Evolutionary conservation across 2,113 vertebrate genomes (phyloP).

Genomic region (Notothenia coriiceps): DNA sequence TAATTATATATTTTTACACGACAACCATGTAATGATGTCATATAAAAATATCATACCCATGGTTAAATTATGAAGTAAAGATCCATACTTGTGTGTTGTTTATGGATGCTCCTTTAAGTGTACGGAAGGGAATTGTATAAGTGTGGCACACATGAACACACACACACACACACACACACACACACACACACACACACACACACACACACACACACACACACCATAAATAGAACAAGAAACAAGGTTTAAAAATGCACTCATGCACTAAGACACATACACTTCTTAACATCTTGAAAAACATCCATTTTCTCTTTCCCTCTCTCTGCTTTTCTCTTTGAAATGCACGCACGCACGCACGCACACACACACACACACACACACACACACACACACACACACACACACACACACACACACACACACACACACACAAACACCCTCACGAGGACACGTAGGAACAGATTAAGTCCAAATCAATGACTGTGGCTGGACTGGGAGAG

Average conservation of each 20-base stretch:
- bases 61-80: constrained; percentile 16
- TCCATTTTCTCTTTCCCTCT: not conserved
- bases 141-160: not conserved
- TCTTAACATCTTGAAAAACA: constrained; percentile 43
- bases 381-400: constrained; percentile 25
- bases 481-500: constrained; percentile 85
- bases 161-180: constrained; percentile 14
- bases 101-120: not conserved
- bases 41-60: not conserved
- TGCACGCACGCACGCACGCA: constrained; percentile 11
- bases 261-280: constrained; percentile 38
- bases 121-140: constrained; percentile 7
- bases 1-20: no score
- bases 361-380: constrained; percentile 47
- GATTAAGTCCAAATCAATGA: constrained; percentile 90
- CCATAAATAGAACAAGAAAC: not conserved
- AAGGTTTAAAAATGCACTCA: constrained; percentile 34
- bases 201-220: constrained; percentile 16
- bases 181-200: constrained; percentile 22
- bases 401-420: constrained; percentile 17
- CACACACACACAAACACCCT: constrained; percentile 39
- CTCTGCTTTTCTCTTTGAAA: not conserved
- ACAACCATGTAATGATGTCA: not conserved
- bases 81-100: not conserved
- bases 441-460: constrained; percentile 81